Evolutionary conservation across 2,797 vertebrate genomes (phyloP).

Genomic region (Lagodon rhomboides): DNA sequence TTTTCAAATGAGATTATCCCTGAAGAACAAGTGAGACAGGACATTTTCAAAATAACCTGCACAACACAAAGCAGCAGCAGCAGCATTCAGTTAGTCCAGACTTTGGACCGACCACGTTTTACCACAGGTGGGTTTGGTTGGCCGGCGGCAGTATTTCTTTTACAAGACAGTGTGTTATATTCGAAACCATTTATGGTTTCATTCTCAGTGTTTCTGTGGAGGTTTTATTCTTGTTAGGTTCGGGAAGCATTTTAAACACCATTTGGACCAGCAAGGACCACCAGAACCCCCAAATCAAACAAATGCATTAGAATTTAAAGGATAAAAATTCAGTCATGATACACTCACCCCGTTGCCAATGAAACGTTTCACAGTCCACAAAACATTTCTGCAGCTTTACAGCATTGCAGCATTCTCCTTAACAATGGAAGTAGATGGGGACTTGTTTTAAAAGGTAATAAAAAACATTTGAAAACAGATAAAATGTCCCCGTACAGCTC

Average conservation of each 20-base stretch:
- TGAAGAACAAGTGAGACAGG: slow-evolving; percentile 24
- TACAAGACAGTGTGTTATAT: neutral
- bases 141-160: slow-evolving; percentile 4
- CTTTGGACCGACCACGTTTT: neutral
- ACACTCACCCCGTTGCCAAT: too few relatives aligned
- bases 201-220: neutral
- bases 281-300: neutral
- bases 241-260: neutral
- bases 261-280: neutral
- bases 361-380: too few relatives aligned
- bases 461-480: too few relatives aligned
- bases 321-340: too few relatives aligned
- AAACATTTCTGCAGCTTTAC: too few relatives aligned
- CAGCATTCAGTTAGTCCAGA: slow-evolving; percentile 6
- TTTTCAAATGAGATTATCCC: slow-evolving; percentile 38
- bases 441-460: too few relatives aligned
- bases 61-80: slow-evolving; percentile 14
- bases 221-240: slow-evolving; percentile 7
- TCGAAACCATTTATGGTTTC: neutral
- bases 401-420: too few relatives aligned
- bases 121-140: neutral
- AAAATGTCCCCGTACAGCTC: too few relatives aligned
- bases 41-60: slow-evolving; percentile 9
- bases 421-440: too few relatives aligned
- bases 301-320: neutral